phyloP scores from a whole-genome alignment of 2,888 invertebrate species.

The Drosophila falleni region DNA sequence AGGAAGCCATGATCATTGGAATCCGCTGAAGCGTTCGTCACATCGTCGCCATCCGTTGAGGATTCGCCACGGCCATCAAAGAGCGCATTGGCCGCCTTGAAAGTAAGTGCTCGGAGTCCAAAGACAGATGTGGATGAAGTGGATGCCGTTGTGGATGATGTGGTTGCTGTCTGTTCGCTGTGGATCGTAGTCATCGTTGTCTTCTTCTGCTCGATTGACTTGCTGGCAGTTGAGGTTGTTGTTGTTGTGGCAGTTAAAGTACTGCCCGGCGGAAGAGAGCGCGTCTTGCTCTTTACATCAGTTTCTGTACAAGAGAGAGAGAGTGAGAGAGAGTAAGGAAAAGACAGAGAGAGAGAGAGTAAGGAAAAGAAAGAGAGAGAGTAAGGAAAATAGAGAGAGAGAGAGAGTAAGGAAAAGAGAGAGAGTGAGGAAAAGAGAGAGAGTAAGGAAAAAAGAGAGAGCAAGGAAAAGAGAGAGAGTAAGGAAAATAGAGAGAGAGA shows the following conservation, averaged over 20 bases:
- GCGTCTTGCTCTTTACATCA: conserved; percentile 81
- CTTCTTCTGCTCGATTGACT: conserved; percentile 55
- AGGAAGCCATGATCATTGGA: conserved; percentile 88
- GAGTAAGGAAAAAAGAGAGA: not conserved
- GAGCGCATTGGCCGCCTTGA: conserved; percentile 69
- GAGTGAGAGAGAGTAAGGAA: not conserved
- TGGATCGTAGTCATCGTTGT: conserved; percentile 15
- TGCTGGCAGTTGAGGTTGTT: conserved; percentile 27
- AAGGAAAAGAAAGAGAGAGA: too few species aligned
- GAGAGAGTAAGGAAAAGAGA: too few species aligned
- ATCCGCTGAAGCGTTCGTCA: conserved; percentile 38
- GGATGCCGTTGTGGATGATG: conserved; percentile 15
- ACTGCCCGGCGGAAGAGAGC: conserved; percentile 83
- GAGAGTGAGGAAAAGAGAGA: too few species aligned
- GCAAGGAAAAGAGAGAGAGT: too few species aligned
- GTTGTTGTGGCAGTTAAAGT: conserved; percentile 67
- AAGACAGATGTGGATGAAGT: conserved; percentile 42
- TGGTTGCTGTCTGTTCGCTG: conserved; percentile 17
- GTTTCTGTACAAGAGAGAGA: conserved; percentile 44
- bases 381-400: too few species aligned
- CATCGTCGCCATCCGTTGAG: conserved; percentile 73
- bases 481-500: not conserved
- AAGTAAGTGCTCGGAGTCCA: conserved; percentile 66
- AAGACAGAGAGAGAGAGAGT: not conserved
- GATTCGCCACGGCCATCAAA: conserved; percentile 71